Conservation (phyloP, 2,888 invertebrate genomes). For the Yponomeuta sedellus region DNA sequence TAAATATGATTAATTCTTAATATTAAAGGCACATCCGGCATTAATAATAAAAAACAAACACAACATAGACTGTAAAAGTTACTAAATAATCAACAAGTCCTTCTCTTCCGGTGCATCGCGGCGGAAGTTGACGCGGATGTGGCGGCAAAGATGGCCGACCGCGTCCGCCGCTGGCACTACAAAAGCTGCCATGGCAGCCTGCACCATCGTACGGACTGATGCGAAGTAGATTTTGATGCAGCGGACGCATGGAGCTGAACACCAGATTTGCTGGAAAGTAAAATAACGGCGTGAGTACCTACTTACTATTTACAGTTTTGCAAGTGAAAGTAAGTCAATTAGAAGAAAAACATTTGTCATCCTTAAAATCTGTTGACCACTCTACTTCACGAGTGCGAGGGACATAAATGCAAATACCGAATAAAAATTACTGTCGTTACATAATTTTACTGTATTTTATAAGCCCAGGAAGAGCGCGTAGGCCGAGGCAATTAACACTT, state of each 20-base stretch:
- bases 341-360: too few species aligned
- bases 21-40: slow-evolving; percentile 2
- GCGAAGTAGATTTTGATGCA: slow-evolving; percentile 81
- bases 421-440: too few species aligned
- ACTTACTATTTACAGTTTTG: too few species aligned
- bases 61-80: background rate
- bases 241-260: slow-evolving; percentile 80
- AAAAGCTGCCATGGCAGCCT: slow-evolving; percentile 76
- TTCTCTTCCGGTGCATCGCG: slow-evolving; percentile 70
- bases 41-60: background rate
- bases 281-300: background rate
- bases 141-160: slow-evolving; percentile 77
- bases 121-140: slow-evolving; percentile 76
- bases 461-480: too few species aligned
- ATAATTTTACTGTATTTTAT: too few species aligned
- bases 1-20: background rate
- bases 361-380: too few species aligned
- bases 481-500: too few species aligned
- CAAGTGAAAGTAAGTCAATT: too few species aligned
- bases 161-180: slow-evolving; percentile 80
- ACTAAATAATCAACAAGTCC: slow-evolving; percentile 53
- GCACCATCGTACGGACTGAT: slow-evolving; percentile 74
- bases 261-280: slow-evolving; percentile 82
- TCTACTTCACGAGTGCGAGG: too few species aligned
- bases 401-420: too few species aligned